Conservation (phyloP, 2,888 invertebrate genomes). For the Eupithecia subfuscata region DNA sequence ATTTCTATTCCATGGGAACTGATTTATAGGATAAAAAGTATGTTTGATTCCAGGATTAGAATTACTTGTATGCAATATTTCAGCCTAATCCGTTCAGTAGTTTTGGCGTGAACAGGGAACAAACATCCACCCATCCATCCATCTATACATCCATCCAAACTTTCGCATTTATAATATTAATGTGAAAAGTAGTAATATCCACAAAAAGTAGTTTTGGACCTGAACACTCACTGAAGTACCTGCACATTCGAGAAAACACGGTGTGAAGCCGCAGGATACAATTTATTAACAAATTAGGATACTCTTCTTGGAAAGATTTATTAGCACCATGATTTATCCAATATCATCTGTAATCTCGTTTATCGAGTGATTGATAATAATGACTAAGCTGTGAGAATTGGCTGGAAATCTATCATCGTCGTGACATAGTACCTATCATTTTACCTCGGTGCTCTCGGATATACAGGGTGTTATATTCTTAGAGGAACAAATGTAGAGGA, state of each 20-base stretch:
- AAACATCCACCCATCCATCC: too few species aligned
- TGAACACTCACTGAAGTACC: background rate
- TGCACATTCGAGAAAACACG: background rate
- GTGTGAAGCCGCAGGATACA: background rate
- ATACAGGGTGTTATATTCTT: background rate
- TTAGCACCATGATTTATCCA: slow-evolving; percentile 13
- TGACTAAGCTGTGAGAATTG: slow-evolving; percentile 19
- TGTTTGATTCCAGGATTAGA: too few species aligned
- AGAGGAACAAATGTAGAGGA: background rate
- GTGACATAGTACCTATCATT: background rate
- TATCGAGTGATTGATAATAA: slow-evolving; percentile 25
- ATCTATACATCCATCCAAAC: too few species aligned
- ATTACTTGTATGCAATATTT: too few species aligned
- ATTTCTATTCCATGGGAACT: too few species aligned
- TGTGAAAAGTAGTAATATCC: too few species aligned
- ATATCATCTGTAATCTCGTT: slow-evolving; percentile 17
- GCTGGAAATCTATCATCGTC: slow-evolving; percentile 19
- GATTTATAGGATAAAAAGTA: too few species aligned
- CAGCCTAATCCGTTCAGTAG: too few species aligned
- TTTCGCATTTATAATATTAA: too few species aligned
- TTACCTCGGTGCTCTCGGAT: background rate
- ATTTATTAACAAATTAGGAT: background rate
- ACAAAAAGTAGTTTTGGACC: background rate
- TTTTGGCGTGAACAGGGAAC: too few species aligned
- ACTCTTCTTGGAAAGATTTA: slow-evolving; percentile 18